Percentiles rank a stretch among this genome's conserved stretches.
Evolutionary conservation across 2,113 vertebrate species (phyloP).

Genomic region (Raja brachyura): DNA sequence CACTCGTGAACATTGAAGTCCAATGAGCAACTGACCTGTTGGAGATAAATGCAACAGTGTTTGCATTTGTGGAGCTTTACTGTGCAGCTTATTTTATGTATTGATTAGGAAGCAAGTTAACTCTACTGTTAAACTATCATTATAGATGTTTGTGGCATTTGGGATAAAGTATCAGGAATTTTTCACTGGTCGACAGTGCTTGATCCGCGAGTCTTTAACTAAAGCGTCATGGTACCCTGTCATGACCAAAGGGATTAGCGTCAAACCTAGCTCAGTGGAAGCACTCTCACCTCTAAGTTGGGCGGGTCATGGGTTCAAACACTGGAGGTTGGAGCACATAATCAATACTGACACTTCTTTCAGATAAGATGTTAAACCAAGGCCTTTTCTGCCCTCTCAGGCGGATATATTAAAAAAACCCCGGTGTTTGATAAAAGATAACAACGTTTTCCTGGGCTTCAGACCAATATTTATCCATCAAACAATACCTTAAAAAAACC

Average conservation of each 20-base stretch:
- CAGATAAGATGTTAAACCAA: too few relatives aligned
- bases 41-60: too few relatives aligned
- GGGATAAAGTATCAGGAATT: background rate
- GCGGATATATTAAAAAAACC: too few relatives aligned
- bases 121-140: background rate
- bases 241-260: background rate
- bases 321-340: background rate
- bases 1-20: too few relatives aligned
- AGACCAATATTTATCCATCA: background rate
- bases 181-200: background rate
- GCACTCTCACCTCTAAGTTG: background rate
- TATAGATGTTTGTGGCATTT: background rate
- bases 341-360: background rate
- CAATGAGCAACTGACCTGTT: too few relatives aligned
- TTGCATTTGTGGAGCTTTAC: too few relatives aligned
- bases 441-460: background rate
- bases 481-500: background rate
- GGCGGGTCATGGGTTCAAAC: background rate
- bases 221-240: background rate
- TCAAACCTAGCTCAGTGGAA: background rate
- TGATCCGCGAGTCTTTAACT: background rate
- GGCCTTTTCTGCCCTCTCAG: too few relatives aligned
- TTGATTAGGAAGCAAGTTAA: background rate
- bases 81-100: background rate
- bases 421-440: background rate